Percentiles rank a stretch among this genome's conserved stretches.
phyloP scores from a whole-genome alignment of 2,797 vertebrate species.

The Nyctibius grandis region DNA sequence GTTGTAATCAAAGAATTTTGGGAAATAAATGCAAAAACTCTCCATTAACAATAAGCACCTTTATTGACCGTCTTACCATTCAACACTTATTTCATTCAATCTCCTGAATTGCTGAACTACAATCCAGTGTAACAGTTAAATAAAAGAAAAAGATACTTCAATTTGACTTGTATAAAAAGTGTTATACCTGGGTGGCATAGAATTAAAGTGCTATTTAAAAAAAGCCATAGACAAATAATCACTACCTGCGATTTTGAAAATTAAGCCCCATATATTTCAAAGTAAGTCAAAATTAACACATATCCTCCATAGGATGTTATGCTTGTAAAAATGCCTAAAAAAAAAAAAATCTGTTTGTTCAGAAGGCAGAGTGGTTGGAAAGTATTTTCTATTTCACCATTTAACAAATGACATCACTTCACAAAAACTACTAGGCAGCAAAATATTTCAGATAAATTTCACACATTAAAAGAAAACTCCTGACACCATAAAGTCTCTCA shows the following conservation, averaged over 20 bases:
- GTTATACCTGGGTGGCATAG: background rate
- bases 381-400: background rate
- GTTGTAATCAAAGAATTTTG: background rate
- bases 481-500: background rate
- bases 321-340: conserved; percentile 18
- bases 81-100: background rate
- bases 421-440: background rate
- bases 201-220: background rate
- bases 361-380: conserved; percentile 19
- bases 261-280: background rate
- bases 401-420: background rate
- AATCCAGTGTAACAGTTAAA: background rate
- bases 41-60: conserved; percentile 3
- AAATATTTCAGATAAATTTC: background rate
- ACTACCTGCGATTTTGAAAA: background rate
- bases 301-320: background rate
- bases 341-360: conserved; percentile 8
- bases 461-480: background rate
- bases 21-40: background rate
- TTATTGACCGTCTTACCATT: conserved; percentile 32
- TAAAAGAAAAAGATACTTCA: background rate
- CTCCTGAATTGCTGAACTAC: background rate
- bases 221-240: background rate
- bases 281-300: background rate
- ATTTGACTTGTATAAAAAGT: conserved; percentile 10